These are phyloP conservation scores for Pangasius krempfi DNA, from an alignment of 2,797 vertebrate species.

Conservation along the genomic window DNA sequence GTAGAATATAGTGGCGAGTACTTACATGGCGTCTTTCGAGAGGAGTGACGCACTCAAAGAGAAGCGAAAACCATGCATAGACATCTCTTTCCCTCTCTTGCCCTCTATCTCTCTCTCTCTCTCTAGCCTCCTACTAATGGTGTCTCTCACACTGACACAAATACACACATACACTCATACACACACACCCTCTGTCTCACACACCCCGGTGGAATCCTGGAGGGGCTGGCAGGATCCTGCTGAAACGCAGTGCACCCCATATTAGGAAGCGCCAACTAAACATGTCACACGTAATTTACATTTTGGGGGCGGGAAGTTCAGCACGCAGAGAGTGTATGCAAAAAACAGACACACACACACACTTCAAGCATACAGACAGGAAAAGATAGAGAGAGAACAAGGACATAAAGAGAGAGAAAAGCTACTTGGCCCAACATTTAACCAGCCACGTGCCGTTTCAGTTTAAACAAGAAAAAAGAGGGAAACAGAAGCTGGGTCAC, in stretches of 20 bases:
- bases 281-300: slow-evolving; percentile 88
- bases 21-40: slow-evolving; percentile 70
- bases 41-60: slow-evolving; percentile 57
- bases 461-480: slow-evolving; percentile 49
- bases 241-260: slow-evolving; percentile 84
- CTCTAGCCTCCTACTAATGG: slow-evolving; percentile 66
- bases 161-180: slow-evolving; percentile 40
- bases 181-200: slow-evolving; percentile 51
- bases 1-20: slow-evolving; percentile 45
- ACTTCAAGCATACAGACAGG: slow-evolving; percentile 26
- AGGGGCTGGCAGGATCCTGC: slow-evolving; percentile 83
- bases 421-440: slow-evolving; percentile 34
- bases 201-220: slow-evolving; percentile 73
- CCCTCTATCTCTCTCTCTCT: slow-evolving; percentile 55
- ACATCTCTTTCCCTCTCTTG: slow-evolving; percentile 58
- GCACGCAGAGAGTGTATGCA: slow-evolving; percentile 58
- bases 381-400: background rate
- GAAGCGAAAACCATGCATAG: slow-evolving; percentile 69
- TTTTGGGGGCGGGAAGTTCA: slow-evolving; percentile 77
- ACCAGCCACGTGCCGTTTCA: slow-evolving; percentile 40
- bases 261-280: slow-evolving; percentile 85
- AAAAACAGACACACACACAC: slow-evolving; percentile 56
- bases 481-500: slow-evolving; percentile 39
- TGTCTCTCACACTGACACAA: slow-evolving; percentile 71
- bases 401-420: background rate